Evolutionary conservation across 2,888 invertebrate genomes (phyloP), one percentile per base, ranked within the genome.

Genomic region (Drosophila buzzatii): DNA sequence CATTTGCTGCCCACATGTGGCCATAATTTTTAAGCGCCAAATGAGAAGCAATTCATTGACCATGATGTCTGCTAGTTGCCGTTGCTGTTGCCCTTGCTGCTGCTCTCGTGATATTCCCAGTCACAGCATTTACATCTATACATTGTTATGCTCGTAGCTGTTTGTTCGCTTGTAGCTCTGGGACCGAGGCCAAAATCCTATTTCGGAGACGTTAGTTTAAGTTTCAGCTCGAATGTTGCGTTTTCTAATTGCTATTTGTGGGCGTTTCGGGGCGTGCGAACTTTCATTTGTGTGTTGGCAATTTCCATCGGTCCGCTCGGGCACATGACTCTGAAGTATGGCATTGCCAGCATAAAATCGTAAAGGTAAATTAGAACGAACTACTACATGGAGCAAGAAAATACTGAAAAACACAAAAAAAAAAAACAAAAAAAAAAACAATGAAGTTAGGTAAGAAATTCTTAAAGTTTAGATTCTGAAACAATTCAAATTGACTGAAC

Each of bases 41-140:
- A 86, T 86, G 91, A 89, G 85, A 87, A 88, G 88, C 82, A 76
- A 89, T 90, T 82, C 82, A 90, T 90, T 86, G 90, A 82, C 90
- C 90, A 79, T 89, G 86, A 89, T 87, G 85, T 77, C 82, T 72
- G 88, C 68, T 79, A 76, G 81, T 87, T 79, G 90, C 64, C 62
- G 71, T 76, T 75, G 47, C 47, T 3, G 9, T 23, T 47, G 45
- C 20, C 3, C 12, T 18, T 45, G 45, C 31, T 31, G 6, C 84
- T 79, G 90, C 64, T 59, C 65, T 74, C 71, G 55, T 73, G 41
- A 65, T 81, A 78, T 67, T 67, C 80, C 59, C 64, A 67, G 70
- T 55, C 75, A 58, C 52, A 57, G 73, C 56, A 81, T 77, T 71
- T 71, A 77, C 81, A 76, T 65, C 73, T 57, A 41, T 47, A 68